These are phyloP conservation scores for Napeogenes inachia DNA, from an alignment of 2,888 invertebrate species.

Conservation along the genomic window DNA sequence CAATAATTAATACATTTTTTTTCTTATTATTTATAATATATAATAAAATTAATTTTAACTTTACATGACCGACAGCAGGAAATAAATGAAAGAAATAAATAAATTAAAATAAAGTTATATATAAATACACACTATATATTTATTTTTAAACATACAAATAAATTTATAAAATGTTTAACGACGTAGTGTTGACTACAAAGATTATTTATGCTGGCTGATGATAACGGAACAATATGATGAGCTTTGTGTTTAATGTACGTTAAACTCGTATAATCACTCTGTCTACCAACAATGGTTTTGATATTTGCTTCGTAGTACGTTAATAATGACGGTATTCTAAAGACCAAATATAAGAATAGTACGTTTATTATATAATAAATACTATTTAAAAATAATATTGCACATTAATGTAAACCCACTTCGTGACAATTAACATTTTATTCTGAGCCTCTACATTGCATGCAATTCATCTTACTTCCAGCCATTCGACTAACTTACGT, in stretches of 20 bases:
- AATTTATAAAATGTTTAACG: background rate
- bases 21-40: too few relatives aligned
- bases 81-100: too few relatives aligned
- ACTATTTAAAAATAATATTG: background rate
- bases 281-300: background rate
- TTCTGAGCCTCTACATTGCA: constrained; percentile 10
- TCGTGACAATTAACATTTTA: too few relatives aligned
- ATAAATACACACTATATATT: background rate
- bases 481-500: constrained; percentile 22
- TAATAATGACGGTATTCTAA: background rate
- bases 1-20: too few relatives aligned
- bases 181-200: background rate
- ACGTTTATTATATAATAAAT: too few relatives aligned
- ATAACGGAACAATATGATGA: background rate
- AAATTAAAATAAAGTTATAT: too few relatives aligned
- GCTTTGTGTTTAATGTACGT: background rate
- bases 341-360: background rate
- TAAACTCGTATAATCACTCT: background rate
- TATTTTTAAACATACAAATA: background rate
- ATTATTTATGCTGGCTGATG: background rate
- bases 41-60: too few relatives aligned
- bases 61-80: too few relatives aligned
- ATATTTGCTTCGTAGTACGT: background rate
- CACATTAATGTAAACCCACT: background rate
- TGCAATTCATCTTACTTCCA: constrained; percentile 23